These are phyloP conservation scores for Sanderia malayensis DNA, from an alignment of 30 jellyfish, hydroid and myxozoan species.

Conservation along the genomic window DNA sequence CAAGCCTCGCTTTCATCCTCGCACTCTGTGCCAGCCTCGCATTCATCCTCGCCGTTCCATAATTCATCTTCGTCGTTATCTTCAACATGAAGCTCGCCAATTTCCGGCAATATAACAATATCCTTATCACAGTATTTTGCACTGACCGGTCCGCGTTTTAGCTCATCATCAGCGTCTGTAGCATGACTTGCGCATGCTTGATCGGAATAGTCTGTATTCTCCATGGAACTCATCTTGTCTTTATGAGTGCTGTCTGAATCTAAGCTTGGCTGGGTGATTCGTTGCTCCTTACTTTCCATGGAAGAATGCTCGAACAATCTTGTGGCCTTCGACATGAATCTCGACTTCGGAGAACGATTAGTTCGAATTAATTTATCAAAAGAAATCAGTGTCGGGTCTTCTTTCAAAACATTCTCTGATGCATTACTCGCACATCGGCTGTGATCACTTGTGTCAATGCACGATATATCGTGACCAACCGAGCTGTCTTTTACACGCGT, in stretches of 20 bases:
- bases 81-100: constrained; percentile 56
- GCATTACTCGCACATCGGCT: neutral
- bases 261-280: neutral
- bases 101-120: constrained; percentile 56
- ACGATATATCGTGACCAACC: too few species aligned
- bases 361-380: constrained; percentile 36
- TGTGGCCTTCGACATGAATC: neutral
- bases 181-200: neutral
- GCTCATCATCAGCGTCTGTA: neutral
- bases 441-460: neutral
- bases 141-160: neutral
- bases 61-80: constrained; percentile 65
- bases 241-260: neutral
- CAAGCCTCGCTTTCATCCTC: too few species aligned
- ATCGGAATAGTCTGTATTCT: neutral
- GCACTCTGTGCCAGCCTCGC: constrained; percentile 63
- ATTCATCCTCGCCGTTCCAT: constrained; percentile 61
- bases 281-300: neutral
- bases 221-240: neutral
- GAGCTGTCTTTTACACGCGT: neutral
- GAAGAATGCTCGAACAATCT: too few species aligned
- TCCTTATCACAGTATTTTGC: constrained; percentile 14
- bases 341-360: neutral
- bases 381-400: constrained; percentile 49
- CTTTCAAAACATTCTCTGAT: neutral